Base-by-base conservation (phyloP, 2,888 invertebrate genomes). In the Epistrophe eligans region DNA sequence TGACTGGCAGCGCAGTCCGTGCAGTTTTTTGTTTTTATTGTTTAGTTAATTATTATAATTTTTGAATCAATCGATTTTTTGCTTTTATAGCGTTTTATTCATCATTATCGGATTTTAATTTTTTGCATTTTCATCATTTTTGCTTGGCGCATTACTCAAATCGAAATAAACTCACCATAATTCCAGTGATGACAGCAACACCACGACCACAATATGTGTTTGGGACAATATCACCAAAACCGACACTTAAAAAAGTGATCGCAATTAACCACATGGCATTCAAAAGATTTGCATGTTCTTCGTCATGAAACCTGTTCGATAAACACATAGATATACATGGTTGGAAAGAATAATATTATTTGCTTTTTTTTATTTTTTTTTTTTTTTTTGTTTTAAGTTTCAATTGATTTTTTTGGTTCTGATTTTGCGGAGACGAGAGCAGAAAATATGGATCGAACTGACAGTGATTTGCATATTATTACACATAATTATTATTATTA, bases 231-330 rank as follows among this genome's bases (percentile, higher is more conserved):
- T 99, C 99, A 93, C 99, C 99, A 95, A 99, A 99, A 93, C 99
- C 99, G 93, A 99, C 99, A 94, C 99, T 99, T 93, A 99, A 96
- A 95, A 99, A 99, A 92, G 99, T 99, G 93, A 99, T 99, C 92
- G 99, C 99, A 94, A 99, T 99, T 94, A 99, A 96, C 99, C 99
- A 99, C 98, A 99, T 99, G 92, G 99, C 98, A 95, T 99, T 99
- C 93, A 98, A 96, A 93, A 99, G 96, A 95, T 99, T 99, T 93
- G 98, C 98, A 94, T 99, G 99, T 94, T 98, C 98, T 94, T 98
- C 98, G 93, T 99, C 99, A 95, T 99, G 98, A 95, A 98, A 98
- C 95, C 99, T 99, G 92, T 91, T 88, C 88, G 87, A 89, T 88
- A 89, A 77, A 88, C 77, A 84, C 77, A 88, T 83, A 89, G 84